Evolutionary conservation across 2,888 invertebrate species (phyloP).

Genomic region (Strigamia transsilvanica): DNA sequence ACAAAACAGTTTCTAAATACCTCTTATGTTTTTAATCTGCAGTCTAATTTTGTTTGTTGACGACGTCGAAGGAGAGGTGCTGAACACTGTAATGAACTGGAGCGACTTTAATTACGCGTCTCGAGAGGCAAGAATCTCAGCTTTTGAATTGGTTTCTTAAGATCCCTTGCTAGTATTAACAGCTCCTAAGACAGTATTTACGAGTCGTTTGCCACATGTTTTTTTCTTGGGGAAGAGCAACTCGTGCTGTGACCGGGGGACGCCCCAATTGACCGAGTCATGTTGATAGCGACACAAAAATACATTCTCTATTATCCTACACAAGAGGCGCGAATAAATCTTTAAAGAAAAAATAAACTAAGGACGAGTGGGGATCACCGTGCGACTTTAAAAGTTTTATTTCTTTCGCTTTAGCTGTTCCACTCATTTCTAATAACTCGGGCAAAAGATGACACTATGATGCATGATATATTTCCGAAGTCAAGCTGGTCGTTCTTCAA

Average conservation of each 20-base stretch:
- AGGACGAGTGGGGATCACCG: not conserved
- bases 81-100: conserved; percentile 45
- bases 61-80: conserved; percentile 1
- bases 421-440: conserved; percentile 22
- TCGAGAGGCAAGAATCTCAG: conserved; percentile 40
- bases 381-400: conserved; percentile 11
- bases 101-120: conserved; percentile 42
- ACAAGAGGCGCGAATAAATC: not conserved
- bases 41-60: conserved; percentile 12
- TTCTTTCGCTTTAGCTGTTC: not conserved
- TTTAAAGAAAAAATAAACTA: not conserved
- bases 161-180: conserved; percentile 42
- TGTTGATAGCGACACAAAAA: not conserved
- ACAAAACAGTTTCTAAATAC: not conserved
- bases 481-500: conserved; percentile 38
- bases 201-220: conserved; percentile 45
- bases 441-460: conserved; percentile 40
- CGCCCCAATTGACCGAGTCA: conserved; percentile 40
- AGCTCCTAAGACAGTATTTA: conserved; percentile 47
- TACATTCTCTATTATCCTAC: not conserved
- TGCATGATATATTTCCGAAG: conserved; percentile 15
- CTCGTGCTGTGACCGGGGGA: conserved; percentile 2
- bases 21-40: not conserved
- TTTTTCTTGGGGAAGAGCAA: not conserved
- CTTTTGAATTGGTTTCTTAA: conserved; percentile 43